Percentiles rank a stretch among this genome's conserved stretches.
Evolutionary conservation across 1,140 invertebrate genomes (phyloP).

Genomic region (Elysia chlorotica): DNA sequence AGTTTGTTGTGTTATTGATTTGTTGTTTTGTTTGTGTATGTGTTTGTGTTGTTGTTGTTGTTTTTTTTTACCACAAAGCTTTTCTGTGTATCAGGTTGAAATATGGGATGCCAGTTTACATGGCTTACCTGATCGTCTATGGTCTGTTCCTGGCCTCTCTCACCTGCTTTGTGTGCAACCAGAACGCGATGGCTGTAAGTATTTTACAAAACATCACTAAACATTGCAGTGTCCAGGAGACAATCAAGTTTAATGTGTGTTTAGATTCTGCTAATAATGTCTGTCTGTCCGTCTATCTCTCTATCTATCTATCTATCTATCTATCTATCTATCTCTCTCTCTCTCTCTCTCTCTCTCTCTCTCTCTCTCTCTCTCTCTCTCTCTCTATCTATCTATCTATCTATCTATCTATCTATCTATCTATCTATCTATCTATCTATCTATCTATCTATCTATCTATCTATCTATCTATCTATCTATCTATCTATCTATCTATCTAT

Average conservation of each 20-base stretch:
- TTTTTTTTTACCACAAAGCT: no score
- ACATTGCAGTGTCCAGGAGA: no score
- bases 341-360: no score
- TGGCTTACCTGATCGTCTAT: slow-evolving; percentile 53
- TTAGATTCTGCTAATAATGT: not conserved
- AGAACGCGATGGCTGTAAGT: slow-evolving; percentile 23
- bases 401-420: no score
- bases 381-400: no score
- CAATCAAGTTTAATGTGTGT: no score
- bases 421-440: not conserved
- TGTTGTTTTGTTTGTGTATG: slow-evolving; percentile 1
- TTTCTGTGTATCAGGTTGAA: no score
- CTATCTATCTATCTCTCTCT: no score
- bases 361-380: no score
- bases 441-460: not conserved
- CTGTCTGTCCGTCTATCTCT: not conserved
- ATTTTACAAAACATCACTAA: no score
- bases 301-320: not conserved
- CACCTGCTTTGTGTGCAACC: slow-evolving; percentile 37
- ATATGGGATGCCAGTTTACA: slow-evolving; percentile 56
- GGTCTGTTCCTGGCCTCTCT: slow-evolving; percentile 51
- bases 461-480: not conserved
- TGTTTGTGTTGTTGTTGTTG: not conserved
- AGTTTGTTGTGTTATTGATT: slow-evolving; percentile 5
- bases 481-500: not conserved